Base-by-base conservation (phyloP, 2,888 invertebrate species). In the Troilus luridus region DNA sequence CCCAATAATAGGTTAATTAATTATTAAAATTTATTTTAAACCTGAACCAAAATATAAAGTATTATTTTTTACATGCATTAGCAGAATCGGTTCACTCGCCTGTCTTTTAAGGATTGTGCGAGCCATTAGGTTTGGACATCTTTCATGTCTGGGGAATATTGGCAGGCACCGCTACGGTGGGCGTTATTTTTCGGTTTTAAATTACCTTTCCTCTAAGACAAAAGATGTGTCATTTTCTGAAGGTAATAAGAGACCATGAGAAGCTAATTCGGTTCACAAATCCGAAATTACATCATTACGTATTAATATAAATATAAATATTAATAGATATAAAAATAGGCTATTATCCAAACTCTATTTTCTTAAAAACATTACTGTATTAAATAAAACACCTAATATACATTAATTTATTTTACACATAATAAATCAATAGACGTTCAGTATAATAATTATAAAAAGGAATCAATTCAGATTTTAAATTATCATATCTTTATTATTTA, bases 121-220 rank as follows among this genome's bases (percentile, higher is more conserved):
- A 77, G 9, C 41, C 72, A 77, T 77, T 77, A 77, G 41, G 72
- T 77, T 17, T 1, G 17, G 41, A 17, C 11, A 0, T 17, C 19
- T 41, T 41, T 41, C 27, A 9, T 10, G 41, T 27, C 27, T 17
- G 17, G 9, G 41, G 27, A 67, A 77, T 77, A 77, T 77, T 77
- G 72, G 72, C 72, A 77, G 72, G 72, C 41, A 6, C 19, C 17
- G 72, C 41, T 41, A 77, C 17, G 41, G 41, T 41, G 19, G 72
- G 72, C 17, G 72, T 77, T 19, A 21, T 27, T 41, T 77, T 77
- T 77, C 72, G 72, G 72, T 77, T 27, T 77, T 77, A 41, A 77
- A 41, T 77, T 77, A 41, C 72, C 72, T 77, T 41, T 77, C 17
- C 14, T 41, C 41, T 77, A 41, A 27, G 41, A 77, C 17, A 77